phyloP scores from a whole-genome alignment of 2,797 vertebrate species.

The Peromyscus aztecus region DNA sequence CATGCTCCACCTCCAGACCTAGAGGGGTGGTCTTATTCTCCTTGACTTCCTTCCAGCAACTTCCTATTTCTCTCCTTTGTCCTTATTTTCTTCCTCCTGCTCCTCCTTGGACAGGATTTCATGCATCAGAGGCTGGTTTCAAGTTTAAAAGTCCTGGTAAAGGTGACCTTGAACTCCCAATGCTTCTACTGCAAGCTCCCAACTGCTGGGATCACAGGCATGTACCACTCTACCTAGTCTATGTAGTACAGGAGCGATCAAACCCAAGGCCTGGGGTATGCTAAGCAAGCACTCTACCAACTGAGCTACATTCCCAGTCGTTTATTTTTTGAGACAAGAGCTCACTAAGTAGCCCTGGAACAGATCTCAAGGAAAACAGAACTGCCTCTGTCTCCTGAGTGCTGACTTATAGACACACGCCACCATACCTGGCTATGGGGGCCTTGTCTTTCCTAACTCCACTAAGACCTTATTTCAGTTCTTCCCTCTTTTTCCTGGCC shows the following conservation, averaged over 20 bases:
- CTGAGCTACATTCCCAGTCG: neutral
- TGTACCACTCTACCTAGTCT: neutral
- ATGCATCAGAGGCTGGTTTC: neutral
- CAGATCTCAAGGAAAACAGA: neutral
- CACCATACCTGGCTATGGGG: neutral
- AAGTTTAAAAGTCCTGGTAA: neutral
- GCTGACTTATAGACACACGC: neutral
- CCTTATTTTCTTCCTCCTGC: neutral
- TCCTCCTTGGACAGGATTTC: too few species aligned
- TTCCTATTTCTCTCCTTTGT: neutral
- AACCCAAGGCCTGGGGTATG: neutral
- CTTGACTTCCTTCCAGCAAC: too few species aligned
- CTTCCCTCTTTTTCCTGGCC: neutral
- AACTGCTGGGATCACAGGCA: neutral
- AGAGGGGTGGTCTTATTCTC: neutral
- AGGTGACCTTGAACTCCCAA: neutral
- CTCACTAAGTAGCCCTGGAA: neutral
- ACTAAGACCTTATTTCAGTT: neutral
- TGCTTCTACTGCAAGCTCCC: neutral
- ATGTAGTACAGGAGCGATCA: neutral
- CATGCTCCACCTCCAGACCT: neutral
- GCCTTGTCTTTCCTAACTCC: neutral
- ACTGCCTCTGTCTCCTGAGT: neutral
- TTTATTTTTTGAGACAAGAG: neutral
- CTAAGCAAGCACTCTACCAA: neutral